Evolutionary conservation across 2,797 vertebrate genomes (phyloP).

Genomic region (Artibeus lituratus): DNA sequence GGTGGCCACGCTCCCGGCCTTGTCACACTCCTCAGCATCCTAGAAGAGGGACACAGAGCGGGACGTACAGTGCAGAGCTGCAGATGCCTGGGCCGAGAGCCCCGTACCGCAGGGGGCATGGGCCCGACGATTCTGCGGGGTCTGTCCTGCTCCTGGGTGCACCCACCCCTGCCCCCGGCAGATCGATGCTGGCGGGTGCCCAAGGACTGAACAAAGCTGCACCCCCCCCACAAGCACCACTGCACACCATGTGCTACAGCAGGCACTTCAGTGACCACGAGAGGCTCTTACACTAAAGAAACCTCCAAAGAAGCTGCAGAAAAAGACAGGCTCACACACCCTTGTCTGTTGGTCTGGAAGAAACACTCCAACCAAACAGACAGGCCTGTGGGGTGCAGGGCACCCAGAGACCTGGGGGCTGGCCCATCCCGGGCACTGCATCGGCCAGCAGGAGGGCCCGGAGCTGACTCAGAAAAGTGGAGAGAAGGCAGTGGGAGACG

Average conservation of each 20-base stretch:
- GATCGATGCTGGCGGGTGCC: not conserved
- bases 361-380: not conserved
- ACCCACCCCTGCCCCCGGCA: not conserved
- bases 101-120: rapidly evolving
- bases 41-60: constrained; percentile 66
- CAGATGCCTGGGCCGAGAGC: not conserved
- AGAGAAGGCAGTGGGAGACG: not conserved
- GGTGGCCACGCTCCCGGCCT: constrained; percentile 96
- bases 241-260: not conserved
- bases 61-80: not conserved
- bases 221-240: not conserved
- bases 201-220: not conserved
- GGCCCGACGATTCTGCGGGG: not conserved
- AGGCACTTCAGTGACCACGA: not conserved
- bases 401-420: not conserved
- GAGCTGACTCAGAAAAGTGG: not conserved
- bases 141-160: not conserved
- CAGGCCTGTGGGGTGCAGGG: not conserved
- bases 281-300: not conserved
- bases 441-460: not conserved
- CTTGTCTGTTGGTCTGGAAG: no score
- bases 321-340: not conserved
- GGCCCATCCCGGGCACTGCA: no score
- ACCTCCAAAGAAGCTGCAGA: not conserved
- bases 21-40: constrained; percentile 98